Percentiles rank a stretch among this genome's conserved stretches.
phyloP scores from a whole-genome alignment of 1,140 invertebrate species.

The Hydropsyche tenuis region DNA sequence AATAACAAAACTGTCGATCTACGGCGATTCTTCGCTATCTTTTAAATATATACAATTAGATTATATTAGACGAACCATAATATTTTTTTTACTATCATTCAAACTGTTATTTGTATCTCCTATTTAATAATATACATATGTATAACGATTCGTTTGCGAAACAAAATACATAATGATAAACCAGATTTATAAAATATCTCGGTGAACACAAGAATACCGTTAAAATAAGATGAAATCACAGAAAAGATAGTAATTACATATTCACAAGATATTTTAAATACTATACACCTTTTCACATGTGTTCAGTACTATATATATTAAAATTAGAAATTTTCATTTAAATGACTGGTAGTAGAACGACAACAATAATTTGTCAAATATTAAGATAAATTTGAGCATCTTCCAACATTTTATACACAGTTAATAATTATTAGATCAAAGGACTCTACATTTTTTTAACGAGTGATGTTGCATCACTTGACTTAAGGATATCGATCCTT shows the following conservation, averaged over 20 bases:
- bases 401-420: conserved; percentile 43
- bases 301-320: not conserved
- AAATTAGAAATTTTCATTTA: conserved; percentile 4
- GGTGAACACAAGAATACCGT: not conserved
- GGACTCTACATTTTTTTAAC: conserved; percentile 34
- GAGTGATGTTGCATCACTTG: conserved; percentile 36
- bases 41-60: too few relatives aligned
- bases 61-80: too few relatives aligned
- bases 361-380: conserved; percentile 26
- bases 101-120: too few relatives aligned
- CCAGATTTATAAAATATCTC: not conserved
- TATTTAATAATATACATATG: too few relatives aligned
- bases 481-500: conserved; percentile 33
- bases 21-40: too few relatives aligned
- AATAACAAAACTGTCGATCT: too few relatives aligned
- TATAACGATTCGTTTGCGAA: too few relatives aligned
- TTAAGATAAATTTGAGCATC: conserved; percentile 44
- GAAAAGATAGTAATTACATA: conserved; percentile 47
- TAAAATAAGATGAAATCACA: conserved; percentile 43
- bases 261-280: conserved; percentile 43
- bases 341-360: conserved; percentile 11
- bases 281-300: conserved; percentile 1
- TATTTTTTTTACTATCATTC: too few relatives aligned
- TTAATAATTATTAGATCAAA: conserved; percentile 38
- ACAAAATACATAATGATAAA: too few relatives aligned